A percentile compares a stretch with the other conserved stretches of the same genome.
Conservation (phyloP, 2,888 invertebrate species). For the Callimorpha dominula region DNA sequence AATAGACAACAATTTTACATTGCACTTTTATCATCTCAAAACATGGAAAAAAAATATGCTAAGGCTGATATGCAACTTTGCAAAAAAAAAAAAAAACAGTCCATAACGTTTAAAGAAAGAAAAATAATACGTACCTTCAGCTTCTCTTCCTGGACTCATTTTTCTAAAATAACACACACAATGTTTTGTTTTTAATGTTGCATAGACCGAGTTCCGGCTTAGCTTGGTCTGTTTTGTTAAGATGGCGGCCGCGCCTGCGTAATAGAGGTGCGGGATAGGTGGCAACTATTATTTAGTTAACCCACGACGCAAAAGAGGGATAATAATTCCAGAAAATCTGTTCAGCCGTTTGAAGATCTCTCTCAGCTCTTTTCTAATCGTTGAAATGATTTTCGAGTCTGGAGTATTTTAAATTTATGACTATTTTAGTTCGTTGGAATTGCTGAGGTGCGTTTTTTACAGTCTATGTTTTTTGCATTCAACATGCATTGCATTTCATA, state of each 20-base stretch:
- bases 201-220: conserved; percentile 38
- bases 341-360: too few relatives aligned
- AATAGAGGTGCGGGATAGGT: conserved; percentile 52
- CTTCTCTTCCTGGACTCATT: conserved; percentile 74
- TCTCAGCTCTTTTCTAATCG: too few relatives aligned
- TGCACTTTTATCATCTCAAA: background rate
- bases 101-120: too few relatives aligned
- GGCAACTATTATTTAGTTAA: conserved; percentile 66
- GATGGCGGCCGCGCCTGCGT: conserved; percentile 67
- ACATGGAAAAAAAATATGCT: background rate
- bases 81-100: background rate
- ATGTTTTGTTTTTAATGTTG: conserved; percentile 62
- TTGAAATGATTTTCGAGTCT: too few relatives aligned
- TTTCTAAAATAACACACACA: conserved; percentile 48
- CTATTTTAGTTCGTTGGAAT: background rate
- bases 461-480: background rate
- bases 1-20: too few relatives aligned
- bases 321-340: too few relatives aligned
- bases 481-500: background rate
- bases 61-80: background rate
- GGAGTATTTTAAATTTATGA: too few relatives aligned
- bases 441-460: background rate
- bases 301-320: too few relatives aligned
- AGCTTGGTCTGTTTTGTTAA: conserved; percentile 48
- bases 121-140: conserved; percentile 64